Evolutionary conservation across 2,113 vertebrate species (phyloP).

Genomic region (Equus przewalskii): DNA sequence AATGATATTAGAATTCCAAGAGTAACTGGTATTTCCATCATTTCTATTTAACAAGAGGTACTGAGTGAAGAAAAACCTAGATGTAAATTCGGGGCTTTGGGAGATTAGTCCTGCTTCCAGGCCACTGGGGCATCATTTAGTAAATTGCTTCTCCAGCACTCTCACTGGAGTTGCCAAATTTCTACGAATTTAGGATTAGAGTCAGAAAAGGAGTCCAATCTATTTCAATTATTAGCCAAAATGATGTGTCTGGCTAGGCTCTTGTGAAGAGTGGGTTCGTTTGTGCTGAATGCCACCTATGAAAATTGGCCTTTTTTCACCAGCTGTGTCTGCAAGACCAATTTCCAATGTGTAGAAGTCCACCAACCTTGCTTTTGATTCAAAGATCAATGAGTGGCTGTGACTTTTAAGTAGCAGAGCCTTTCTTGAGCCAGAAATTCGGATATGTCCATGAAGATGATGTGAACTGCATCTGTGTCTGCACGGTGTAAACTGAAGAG

Average conservation of each 20-base stretch:
- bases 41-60: neutral
- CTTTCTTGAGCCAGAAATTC: neutral
- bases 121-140: neutral
- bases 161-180: slow-evolving; percentile 25
- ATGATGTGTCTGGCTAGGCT: neutral
- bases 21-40: neutral
- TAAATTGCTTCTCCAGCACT: slow-evolving; percentile 49
- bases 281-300: neutral
- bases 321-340: neutral
- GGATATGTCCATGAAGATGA: neutral
- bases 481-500: neutral
- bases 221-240: slow-evolving; percentile 32
- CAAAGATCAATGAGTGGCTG: neutral
- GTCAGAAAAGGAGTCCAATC: slow-evolving; percentile 36
- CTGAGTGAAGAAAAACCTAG: neutral
- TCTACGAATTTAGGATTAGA: slow-evolving; percentile 54
- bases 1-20: neutral
- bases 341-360: neutral
- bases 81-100: slow-evolving; percentile 9
- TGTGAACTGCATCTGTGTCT: neutral
- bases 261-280: neutral
- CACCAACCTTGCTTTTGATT: neutral
- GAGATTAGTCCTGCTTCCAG: neutral
- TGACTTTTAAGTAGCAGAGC: slow-evolving; percentile 23
- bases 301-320: neutral